A percentile compares a stretch with the other conserved stretches of the same genome.
Evolutionary conservation across 2,888 invertebrate genomes (phyloP).

Genomic region (Synanthedon myopaeformis): DNA sequence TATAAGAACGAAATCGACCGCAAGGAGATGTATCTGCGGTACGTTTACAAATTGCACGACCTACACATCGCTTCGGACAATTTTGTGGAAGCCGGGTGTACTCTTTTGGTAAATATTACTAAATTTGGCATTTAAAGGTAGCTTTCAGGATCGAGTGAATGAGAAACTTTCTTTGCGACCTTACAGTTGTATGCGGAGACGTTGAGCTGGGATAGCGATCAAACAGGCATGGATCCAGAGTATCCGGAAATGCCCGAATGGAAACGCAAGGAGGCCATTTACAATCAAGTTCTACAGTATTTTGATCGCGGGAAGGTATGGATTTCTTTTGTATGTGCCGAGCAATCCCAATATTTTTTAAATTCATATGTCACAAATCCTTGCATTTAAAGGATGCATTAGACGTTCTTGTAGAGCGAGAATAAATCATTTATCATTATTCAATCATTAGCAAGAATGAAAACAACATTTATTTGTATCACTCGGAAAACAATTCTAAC

Average conservation of each 20-base stretch:
- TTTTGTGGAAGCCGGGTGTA: conserved; percentile 94
- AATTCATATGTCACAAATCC: too few species aligned
- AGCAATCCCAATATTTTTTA: too few species aligned
- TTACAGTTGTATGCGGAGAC: conserved; percentile 87
- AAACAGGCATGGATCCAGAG: conserved; percentile 74
- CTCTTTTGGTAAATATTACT: conserved; percentile 73
- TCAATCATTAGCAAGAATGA: too few species aligned
- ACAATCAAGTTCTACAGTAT: conserved; percentile 89
- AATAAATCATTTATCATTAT: too few species aligned
- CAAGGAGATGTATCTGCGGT: conserved; percentile 94
- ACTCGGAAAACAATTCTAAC: too few species aligned
- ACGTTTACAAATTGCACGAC: conserved; percentile 95
- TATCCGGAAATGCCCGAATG: conserved; percentile 85
- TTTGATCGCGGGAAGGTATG: conserved; percentile 93
- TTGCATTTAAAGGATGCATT: too few species aligned
- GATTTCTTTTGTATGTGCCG: background rate
- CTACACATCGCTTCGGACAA: conserved; percentile 92
- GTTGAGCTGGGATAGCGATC: conserved; percentile 83
- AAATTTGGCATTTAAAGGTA: too few species aligned
- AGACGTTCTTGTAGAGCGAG: too few species aligned
- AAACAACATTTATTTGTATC: too few species aligned
- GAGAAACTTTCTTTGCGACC: background rate
- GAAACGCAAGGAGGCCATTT: conserved; percentile 90
- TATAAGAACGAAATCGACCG: conserved; percentile 96
- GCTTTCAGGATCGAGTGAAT: too few species aligned